A percentile compares a stretch with the other conserved stretches of the same genome.
Evolutionary conservation across 1,140 invertebrate species (phyloP).

Genomic region (Bicyclus anynana): DNA sequence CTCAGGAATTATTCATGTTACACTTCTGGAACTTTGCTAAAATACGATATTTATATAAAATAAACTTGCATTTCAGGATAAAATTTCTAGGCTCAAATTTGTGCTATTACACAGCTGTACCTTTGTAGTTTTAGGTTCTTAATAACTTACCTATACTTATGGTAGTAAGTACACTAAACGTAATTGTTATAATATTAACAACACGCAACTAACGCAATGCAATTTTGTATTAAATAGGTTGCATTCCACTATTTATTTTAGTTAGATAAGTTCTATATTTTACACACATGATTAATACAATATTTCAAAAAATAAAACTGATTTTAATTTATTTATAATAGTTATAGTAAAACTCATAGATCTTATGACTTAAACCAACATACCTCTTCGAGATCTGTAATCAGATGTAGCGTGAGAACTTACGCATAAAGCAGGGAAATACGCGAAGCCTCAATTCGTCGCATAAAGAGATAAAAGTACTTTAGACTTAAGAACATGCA

Average conservation of each 20-base stretch:
- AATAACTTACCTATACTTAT: too few relatives aligned
- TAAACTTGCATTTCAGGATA: background rate
- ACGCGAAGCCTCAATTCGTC: background rate
- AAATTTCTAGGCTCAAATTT: too few relatives aligned
- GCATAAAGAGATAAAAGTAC: background rate
- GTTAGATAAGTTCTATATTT: too few relatives aligned
- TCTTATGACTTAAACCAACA: constrained; percentile 13
- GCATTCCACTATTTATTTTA: too few relatives aligned
- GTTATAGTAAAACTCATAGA: background rate
- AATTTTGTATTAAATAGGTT: too few relatives aligned
- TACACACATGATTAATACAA: too few relatives aligned
- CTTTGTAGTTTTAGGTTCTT: background rate
- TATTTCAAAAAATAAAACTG: too few relatives aligned
- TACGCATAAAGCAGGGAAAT: background rate
- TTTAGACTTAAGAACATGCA: background rate
- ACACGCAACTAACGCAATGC: too few relatives aligned
- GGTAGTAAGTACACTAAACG: too few relatives aligned
- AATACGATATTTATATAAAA: background rate
- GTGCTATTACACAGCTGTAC: too few relatives aligned
- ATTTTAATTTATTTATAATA: too few relatives aligned
- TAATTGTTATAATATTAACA: too few relatives aligned
- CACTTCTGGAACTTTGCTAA: background rate
- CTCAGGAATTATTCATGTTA: constrained; percentile 1
- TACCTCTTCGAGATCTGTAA: background rate
- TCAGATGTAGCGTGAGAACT: constrained; percentile 24